phyloP scores from a whole-genome alignment of 2,797 vertebrate genomes.

The Neopelma chrysocephalum region DNA sequence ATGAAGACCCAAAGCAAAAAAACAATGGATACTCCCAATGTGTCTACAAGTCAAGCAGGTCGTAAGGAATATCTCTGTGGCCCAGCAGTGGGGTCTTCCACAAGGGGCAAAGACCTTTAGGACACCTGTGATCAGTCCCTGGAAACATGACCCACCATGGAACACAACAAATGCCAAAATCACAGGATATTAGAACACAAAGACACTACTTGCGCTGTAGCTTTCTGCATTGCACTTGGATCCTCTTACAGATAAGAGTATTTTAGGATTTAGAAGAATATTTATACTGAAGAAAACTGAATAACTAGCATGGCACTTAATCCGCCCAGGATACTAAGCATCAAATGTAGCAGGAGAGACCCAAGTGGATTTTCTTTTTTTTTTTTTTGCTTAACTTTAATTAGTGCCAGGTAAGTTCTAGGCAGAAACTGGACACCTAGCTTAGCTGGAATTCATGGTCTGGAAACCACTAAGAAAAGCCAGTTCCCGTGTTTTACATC shows the following conservation, averaged over 20 bases:
- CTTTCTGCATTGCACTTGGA: background rate
- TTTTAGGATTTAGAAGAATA: background rate
- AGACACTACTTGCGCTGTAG: background rate
- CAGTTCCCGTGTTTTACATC: constrained; percentile 30
- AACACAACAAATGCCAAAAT: background rate
- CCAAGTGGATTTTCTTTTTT: background rate
- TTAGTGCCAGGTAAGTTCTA: constrained; percentile 60
- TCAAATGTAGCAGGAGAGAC: constrained; percentile 1
- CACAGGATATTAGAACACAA: background rate
- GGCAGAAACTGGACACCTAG: constrained; percentile 36
- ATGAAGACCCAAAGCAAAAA: background rate
- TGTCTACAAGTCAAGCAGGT: background rate
- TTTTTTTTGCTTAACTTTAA: background rate
- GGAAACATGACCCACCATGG: background rate
- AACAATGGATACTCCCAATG: background rate
- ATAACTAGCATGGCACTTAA: background rate
- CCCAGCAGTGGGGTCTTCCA: background rate
- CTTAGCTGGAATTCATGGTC: constrained; percentile 66
- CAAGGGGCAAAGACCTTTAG: background rate
- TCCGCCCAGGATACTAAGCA: background rate
- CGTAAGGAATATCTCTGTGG: background rate
- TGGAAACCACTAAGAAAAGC: constrained; percentile 53
- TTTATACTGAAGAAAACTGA: background rate
- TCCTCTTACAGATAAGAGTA: background rate
- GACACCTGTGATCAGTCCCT: background rate